Conservation (phyloP, 2,113 vertebrate genomes). For the Misgurnus mizolepis region DNA sequence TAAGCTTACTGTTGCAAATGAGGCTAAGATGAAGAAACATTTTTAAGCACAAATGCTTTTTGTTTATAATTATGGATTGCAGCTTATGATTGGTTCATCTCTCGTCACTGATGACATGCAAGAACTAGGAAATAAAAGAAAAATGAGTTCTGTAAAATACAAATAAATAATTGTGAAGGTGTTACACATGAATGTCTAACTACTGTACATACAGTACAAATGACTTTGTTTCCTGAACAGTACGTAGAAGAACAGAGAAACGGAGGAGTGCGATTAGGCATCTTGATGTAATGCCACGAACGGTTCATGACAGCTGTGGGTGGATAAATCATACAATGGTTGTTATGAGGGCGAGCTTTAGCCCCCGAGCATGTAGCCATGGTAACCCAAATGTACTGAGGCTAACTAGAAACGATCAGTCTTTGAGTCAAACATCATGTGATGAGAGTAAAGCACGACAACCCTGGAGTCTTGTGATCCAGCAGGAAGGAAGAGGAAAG, state of each 20-base stretch:
- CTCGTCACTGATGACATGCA: neutral
- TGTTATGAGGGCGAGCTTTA: neutral
- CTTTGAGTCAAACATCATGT: slow-evolving; percentile 63
- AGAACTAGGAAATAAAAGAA: too few species aligned
- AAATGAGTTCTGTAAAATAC: neutral
- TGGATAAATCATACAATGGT: neutral
- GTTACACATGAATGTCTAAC: neutral
- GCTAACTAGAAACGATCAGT: slow-evolving; percentile 50
- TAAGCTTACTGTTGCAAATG: too few species aligned
- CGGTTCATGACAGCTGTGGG: neutral
- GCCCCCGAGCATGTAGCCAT: slow-evolving; percentile 19
- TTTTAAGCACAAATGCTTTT: too few species aligned
- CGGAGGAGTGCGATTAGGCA: neutral
- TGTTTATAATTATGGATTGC: too few species aligned
- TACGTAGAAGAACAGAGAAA: neutral
- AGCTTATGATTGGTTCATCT: neutral
- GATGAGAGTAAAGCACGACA: slow-evolving; percentile 54
- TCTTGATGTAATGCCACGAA: neutral
- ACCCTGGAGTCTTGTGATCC: slow-evolving; percentile 71
- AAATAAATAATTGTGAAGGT: too few species aligned
- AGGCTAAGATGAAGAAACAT: too few species aligned
- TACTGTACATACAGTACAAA: neutral
- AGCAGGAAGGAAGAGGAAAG: slow-evolving; percentile 49
- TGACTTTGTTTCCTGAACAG: neutral
- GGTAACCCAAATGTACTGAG: slow-evolving; percentile 46